Base-by-base conservation (phyloP, 2,888 invertebrate genomes). In the Lasioglossum leucozonium region DNA sequence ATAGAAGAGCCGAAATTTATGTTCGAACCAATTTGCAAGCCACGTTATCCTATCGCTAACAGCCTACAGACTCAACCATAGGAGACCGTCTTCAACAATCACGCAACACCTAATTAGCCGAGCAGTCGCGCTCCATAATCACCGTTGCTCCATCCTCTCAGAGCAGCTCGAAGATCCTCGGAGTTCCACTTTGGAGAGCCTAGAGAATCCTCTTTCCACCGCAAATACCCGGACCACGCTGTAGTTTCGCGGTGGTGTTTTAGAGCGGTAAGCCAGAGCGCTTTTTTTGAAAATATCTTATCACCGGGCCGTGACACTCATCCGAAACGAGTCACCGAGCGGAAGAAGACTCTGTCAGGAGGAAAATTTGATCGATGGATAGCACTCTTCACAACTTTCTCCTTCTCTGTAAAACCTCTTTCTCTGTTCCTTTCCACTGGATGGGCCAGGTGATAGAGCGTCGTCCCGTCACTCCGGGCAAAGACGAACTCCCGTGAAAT, bases 391-490 rank as follows among this genome's bases (percentile, higher is more conserved):
- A 26, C 67, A 75, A 72, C 82, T 87, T 40, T 37, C 40, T 11
- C 37, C 69, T 18, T 69, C 4, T 37, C 8, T 37, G 22, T 22
- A 51, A 47, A 10, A 51, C n/a, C 37, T 3, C 37, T 81, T 81
- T 69, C 77, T 79, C 85, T 42, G 67, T 42, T 37, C 77, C 42
- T 58, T 55, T 22, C 37, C 81, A 51, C 10, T 10, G 22, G n/a
- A n/a, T 51, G 22, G 47, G 22, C 47, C 51, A 51, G 51, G 51
- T n/a, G 51, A 51, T 22, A 51, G 51, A 51, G 51, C 51, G n/a
- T n/a, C 51, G 51, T 51, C 22, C n/a, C 51, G 51, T 51, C 51
- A n/a, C n/a, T 51, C 51, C 3, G 22, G 10, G 51, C 51, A n/a
- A 3, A 51, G 10, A 10, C 51, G 51, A 10, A 22, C 51, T 51